Evolutionary conservation across 2,888 invertebrate genomes (phyloP), one percentile per base, ranked within the genome.

Genomic region (Gymnosoma rotundatum): DNA sequence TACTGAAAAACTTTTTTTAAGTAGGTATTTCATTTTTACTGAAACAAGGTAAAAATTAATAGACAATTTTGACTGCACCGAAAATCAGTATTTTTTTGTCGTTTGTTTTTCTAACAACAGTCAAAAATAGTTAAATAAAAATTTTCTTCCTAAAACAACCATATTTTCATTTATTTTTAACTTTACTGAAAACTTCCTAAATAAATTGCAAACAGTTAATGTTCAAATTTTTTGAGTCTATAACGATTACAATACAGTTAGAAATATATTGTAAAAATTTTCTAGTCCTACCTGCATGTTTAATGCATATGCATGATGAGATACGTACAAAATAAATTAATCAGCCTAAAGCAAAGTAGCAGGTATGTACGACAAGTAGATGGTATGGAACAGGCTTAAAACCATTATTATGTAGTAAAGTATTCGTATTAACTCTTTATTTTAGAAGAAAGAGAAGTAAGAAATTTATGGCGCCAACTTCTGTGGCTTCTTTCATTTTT

Each of bases 401-500:
- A 56, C n/a, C 58, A 79, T 66, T 50, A 48, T 21, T 58, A 14
- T 63, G 63, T 56, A 36, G 4, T 56, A 70, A 9, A 52, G 52
- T 25, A 69, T 60, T 67, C 21, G 32, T 18, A 32, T 56, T 21
- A 21, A 25, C 14, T 64, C 25, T 72, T 64, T 42, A 45, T 38
- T 78, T 56, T 45, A 21, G 16, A 63, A 42, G 12, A 60, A 54
- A 79, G 67, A 52, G 20, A 67, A 73, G 50, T 81, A 42, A 45
- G 21, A 63, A 76, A 70, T 58, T 70, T 76, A 64, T 72, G 81
- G 75, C 75, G 75, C 75, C 70, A 50, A 63, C 69, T 80, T 32
- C 45, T 79, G 66, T 61, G 73, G 73, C 73, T 80, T 80, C 79
- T 80, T 73, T 66, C 18, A 20, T 60, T 50, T 52, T 18, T 21